Conservation (phyloP, 2,113 vertebrate species). For the Parus major region DNA sequence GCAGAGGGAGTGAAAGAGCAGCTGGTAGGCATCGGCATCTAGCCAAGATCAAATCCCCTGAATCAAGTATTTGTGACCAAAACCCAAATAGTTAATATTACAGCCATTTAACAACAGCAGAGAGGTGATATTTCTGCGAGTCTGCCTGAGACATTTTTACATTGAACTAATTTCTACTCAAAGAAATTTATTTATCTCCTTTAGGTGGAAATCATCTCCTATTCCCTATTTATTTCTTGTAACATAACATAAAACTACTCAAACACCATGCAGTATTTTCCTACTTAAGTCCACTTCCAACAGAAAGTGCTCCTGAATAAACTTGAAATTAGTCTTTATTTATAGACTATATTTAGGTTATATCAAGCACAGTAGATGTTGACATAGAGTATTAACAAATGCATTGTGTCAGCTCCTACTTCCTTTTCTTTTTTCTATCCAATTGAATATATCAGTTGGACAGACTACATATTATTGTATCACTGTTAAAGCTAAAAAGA, state of each 20-base stretch:
- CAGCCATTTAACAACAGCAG: neutral
- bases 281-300: neutral
- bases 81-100: neutral
- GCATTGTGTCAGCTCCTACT: neutral
- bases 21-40: neutral
- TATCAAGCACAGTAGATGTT: neutral
- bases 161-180: neutral
- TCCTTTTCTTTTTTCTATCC: neutral
- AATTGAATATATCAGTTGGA: neutral
- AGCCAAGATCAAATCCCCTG: neutral
- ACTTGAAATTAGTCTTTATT: neutral
- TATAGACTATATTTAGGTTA: neutral
- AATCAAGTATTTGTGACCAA: neutral
- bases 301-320: neutral
- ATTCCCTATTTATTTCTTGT: neutral
- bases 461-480: neutral
- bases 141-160: neutral
- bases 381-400: neutral
- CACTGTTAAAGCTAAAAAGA: neutral
- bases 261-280: neutral
- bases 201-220: neutral
- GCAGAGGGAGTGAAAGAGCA: neutral
- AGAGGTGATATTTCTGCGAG: neutral
- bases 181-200: neutral
- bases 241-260: neutral